Conservation (phyloP, 2,888 invertebrate genomes). For the Acanthosepion esculentum region DNA sequence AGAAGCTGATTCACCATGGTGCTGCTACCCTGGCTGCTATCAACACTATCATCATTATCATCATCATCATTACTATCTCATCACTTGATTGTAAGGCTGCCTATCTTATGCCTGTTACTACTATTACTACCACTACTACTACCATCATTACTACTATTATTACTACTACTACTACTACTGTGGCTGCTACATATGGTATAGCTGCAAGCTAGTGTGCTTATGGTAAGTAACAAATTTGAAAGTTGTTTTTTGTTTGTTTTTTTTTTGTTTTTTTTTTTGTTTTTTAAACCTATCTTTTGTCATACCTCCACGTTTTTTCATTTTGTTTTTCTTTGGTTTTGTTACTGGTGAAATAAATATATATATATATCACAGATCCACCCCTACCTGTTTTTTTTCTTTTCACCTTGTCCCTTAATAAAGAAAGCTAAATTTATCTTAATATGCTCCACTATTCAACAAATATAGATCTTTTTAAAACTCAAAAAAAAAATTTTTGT, state of each 20-base stretch:
- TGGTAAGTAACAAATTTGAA: slow-evolving; percentile 44
- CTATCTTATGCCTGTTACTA: slow-evolving; percentile 36
- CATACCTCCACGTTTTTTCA: background rate
- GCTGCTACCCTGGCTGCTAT: background rate
- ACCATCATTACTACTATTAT: slow-evolving; percentile 13
- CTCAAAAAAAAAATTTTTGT: background rate
- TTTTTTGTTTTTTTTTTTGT: background rate
- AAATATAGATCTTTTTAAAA: background rate
- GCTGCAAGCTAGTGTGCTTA: slow-evolving; percentile 45
- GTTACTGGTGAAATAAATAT: background rate
- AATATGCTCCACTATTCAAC: background rate
- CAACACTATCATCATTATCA: background rate
- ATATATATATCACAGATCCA: background rate
- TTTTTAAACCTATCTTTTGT: background rate
- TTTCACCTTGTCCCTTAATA: background rate
- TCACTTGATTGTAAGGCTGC: background rate
- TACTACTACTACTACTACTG: slow-evolving; percentile 24
- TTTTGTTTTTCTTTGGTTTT: background rate
- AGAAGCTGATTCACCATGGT: slow-evolving; percentile 33
- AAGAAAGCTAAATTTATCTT: background rate
- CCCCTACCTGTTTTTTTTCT: background rate
- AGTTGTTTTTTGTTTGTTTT: background rate
- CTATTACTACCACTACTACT: slow-evolving; percentile 23
- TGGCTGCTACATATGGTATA: slow-evolving; percentile 37
- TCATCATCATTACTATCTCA: background rate